Conservation (phyloP, 2,888 invertebrate species). For the Nesidiocoris tenuis region DNA sequence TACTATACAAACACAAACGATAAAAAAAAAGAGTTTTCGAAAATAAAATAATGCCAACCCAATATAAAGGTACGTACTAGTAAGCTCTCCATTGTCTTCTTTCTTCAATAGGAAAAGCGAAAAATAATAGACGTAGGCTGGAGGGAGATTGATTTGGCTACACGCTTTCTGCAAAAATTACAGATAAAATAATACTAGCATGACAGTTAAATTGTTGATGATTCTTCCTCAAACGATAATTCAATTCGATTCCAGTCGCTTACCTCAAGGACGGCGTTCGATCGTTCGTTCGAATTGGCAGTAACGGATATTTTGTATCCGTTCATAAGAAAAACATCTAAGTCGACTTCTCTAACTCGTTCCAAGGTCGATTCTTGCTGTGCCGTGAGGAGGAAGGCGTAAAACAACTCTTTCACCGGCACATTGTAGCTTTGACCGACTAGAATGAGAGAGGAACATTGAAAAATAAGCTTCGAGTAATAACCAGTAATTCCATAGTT, state of each 20-base stretch:
- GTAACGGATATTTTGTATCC: slow-evolving; percentile 79
- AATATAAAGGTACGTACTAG: slow-evolving; percentile 59
- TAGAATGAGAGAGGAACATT: slow-evolving; percentile 55
- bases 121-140: slow-evolving; percentile 82
- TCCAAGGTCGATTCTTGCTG: slow-evolving; percentile 83
- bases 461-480: too few relatives aligned
- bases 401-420: slow-evolving; percentile 75
- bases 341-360: slow-evolving; percentile 66
- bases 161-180: slow-evolving; percentile 70
- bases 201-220: not conserved
- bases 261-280: slow-evolving; percentile 74
- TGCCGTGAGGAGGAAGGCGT: slow-evolving; percentile 83
- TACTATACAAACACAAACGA: too few relatives aligned
- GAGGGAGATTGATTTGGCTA: slow-evolving; percentile 74
- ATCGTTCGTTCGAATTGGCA: slow-evolving; percentile 77
- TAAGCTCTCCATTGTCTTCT: slow-evolving; percentile 68
- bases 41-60: too few relatives aligned
- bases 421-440: slow-evolving; percentile 86
- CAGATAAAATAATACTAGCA: slow-evolving; percentile 2
- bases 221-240: too few relatives aligned
- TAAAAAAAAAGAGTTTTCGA: too few relatives aligned
- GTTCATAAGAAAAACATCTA: slow-evolving; percentile 84
- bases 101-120: slow-evolving; percentile 83
- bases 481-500: too few relatives aligned
- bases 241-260: too few relatives aligned